Evolutionary conservation across 2,888 invertebrate species (phyloP).

Genomic region (Chironomus tentans): DNA sequence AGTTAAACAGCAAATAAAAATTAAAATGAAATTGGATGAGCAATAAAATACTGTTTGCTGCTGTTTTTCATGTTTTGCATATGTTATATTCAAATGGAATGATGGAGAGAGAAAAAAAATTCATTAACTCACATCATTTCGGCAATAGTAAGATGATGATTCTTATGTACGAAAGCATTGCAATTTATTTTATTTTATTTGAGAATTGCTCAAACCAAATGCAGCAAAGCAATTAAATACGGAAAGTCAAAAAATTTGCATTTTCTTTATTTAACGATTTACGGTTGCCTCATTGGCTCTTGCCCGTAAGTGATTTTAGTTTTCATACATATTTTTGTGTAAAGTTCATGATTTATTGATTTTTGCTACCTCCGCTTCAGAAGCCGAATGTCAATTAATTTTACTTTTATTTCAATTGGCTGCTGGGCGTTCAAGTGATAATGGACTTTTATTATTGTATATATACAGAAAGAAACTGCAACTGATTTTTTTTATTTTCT

Average conservation of each 20-base stretch:
- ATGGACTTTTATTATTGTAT: not conserved
- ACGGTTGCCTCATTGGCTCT: not conserved
- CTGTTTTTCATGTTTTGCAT: constrained; percentile 10
- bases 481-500: not conserved
- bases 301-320: not conserved
- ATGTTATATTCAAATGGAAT: not conserved
- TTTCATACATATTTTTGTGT: not conserved
- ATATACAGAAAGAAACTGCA: not conserved
- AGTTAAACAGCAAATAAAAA: not conserved
- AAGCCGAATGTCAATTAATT: constrained; percentile 24
- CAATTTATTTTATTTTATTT: constrained; percentile 11
- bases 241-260: constrained; percentile 9
- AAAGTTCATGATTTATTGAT: constrained; percentile 23
- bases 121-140: constrained; percentile 4
- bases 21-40: constrained; percentile 3
- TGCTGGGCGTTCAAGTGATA: constrained; percentile 16
- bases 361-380: constrained; percentile 11
- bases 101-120: not conserved
- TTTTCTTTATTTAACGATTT: not conserved
- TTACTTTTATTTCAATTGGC: constrained; percentile 8
- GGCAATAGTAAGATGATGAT: not conserved
- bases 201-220: not conserved
- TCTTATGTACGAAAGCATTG: not conserved
- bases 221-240: constrained; percentile 20
- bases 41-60: not conserved